Evolutionary conservation across 2,113 vertebrate species (phyloP).

Genomic region (Ceratotherium simum): DNA sequence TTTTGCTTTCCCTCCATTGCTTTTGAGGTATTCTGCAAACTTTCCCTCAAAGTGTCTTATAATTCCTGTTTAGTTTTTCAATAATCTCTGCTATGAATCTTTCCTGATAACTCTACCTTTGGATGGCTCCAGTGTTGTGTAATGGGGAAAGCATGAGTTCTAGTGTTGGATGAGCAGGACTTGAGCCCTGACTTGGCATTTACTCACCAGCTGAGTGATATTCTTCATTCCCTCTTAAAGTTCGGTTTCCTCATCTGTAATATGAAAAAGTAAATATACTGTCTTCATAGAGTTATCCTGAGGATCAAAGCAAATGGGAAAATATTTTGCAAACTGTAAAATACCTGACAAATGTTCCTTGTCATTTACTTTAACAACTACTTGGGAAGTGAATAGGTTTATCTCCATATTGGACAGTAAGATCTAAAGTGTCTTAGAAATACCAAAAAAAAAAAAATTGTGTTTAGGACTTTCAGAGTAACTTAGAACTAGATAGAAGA

Average conservation of each 20-base stretch:
- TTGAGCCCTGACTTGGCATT: background rate
- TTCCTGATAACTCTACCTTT: background rate
- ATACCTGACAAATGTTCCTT: background rate
- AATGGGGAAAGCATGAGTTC: background rate
- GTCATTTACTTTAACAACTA: background rate
- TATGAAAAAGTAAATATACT: background rate
- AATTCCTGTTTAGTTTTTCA: background rate
- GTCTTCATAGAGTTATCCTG: background rate
- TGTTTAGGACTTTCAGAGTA: background rate
- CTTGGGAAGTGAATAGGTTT: background rate
- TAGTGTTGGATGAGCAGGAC: background rate
- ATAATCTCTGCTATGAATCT: background rate
- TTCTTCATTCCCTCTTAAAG: background rate
- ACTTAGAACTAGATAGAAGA: background rate
- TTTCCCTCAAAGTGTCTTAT: background rate
- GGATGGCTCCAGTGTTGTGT: background rate
- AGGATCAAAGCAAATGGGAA: slow-evolving; percentile 35
- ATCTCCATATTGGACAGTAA: background rate
- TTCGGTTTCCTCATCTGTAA: slow-evolving; percentile 17
- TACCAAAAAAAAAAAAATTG: background rate
- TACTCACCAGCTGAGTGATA: background rate
- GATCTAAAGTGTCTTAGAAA: slow-evolving; percentile 4
- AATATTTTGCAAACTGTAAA: slow-evolving; percentile 22
- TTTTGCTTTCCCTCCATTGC: background rate
- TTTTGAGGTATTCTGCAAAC: background rate